Conservation (phyloP, 2,888 invertebrate genomes). For the Rhamnusium bicolor region DNA sequence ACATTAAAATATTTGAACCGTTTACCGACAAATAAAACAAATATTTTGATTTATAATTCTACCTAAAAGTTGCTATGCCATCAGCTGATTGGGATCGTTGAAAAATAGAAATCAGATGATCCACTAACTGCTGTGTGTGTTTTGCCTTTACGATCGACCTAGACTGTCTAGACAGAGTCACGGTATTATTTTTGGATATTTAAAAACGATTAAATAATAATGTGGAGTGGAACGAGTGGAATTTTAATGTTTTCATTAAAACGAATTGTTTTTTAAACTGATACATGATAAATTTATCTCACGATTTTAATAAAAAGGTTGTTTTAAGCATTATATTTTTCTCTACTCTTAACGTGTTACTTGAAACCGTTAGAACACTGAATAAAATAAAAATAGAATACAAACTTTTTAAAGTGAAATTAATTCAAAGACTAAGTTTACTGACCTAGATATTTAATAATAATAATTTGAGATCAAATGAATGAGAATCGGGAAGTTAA, state of each 20-base stretch:
- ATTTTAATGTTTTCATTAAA: slow-evolving; percentile 9
- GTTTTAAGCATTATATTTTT: neutral
- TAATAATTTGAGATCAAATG: too few relatives aligned
- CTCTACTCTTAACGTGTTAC: too few relatives aligned
- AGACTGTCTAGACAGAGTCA: slow-evolving; percentile 46
- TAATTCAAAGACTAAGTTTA: too few relatives aligned
- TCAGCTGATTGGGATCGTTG: neutral
- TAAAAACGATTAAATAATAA: slow-evolving; percentile 29
- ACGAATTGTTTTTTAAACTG: neutral
- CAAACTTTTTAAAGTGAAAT: neutral
- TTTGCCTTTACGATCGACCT: neutral
- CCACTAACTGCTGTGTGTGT: neutral
- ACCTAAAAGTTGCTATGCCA: neutral
- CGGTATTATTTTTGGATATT: slow-evolving; percentile 45
- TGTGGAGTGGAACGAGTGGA: slow-evolving; percentile 4
- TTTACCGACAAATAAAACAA: neutral
- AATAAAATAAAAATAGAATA: neutral
- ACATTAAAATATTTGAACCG: neutral
- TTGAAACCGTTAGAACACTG: too few relatives aligned
- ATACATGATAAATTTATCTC: neutral
- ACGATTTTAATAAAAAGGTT: neutral
- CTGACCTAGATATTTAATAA: too few relatives aligned
- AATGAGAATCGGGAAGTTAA: too few relatives aligned
- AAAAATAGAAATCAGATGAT: neutral
- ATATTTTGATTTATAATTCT: neutral